Evolutionary conservation across 2,797 vertebrate genomes (phyloP), one percentile per base, ranked within the genome.

Genomic region (Artibeus lituratus): DNA sequence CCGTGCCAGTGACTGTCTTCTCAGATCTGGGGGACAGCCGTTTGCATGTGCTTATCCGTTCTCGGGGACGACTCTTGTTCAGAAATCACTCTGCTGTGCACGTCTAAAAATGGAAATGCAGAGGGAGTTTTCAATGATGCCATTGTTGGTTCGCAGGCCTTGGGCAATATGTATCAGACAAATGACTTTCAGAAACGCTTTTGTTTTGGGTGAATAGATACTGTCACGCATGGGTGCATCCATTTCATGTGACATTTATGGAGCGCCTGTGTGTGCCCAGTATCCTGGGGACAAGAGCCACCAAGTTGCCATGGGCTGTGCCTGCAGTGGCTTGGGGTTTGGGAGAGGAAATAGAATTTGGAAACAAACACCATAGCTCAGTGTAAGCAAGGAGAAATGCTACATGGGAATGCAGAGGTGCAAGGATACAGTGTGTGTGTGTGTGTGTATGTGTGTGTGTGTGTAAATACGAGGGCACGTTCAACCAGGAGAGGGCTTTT

Each of bases 31-130:
- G 87, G 53, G 44, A 62, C 55, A 35, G 87, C 19, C 1, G 1
- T 47, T 24, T 35, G 84, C 57, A 14, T 2, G 72, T 1, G 1
- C 18, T 42, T n/a, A 3, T 9, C 47, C 67, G 1, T 10, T 77
- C 76, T 82, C n/a, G 19, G 1, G 19, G 62, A 18, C 90, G 59
- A 32, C 26, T 69, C 74, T 29, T 1, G 65, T 29, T 1, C 65
- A 57, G 59, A 53, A 2, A 5, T 4, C 59, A 10, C 42, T 62
- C 39, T 5, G 57, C 39, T 5, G 21, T 15, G 89, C 10, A 15
- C 29, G 57, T 92, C 88, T 95, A 82, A 91, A 96, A 35, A 55
- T 21, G 88, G 90, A 85, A 37, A 47, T 3, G 51, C 3, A 3
- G 21, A 47, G 35, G 39, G 47, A 16, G 14, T 53, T 67, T 37